Conservation (phyloP, 92 coral and sea anemone species). For the Porites lobata region DNA sequence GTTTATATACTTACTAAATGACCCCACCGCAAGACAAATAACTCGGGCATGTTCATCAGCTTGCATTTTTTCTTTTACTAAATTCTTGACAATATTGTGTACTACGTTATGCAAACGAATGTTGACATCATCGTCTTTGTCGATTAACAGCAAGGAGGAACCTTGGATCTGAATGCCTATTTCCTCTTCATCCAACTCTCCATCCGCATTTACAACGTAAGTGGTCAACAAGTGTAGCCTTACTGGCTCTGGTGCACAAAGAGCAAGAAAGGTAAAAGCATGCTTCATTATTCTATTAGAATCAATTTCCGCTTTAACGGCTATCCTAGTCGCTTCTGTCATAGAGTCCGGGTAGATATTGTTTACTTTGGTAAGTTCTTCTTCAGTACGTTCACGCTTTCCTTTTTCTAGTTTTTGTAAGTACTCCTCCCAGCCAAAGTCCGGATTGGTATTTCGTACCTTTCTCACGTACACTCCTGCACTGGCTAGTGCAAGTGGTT, state of each 20-base stretch:
- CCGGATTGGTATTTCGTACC: too few relatives aligned
- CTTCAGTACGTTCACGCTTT: slow-evolving; percentile 47
- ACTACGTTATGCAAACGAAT: too few relatives aligned
- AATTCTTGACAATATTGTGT: neutral
- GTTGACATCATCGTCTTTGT: neutral
- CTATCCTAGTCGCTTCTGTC: slow-evolving; percentile 61
- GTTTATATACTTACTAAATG: slow-evolving; percentile 43
- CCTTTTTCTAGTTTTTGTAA: slow-evolving; percentile 25
- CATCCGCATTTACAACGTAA: too few relatives aligned
- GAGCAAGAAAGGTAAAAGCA: slow-evolving; percentile 49
- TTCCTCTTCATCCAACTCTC: too few relatives aligned
- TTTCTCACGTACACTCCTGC: too few relatives aligned
- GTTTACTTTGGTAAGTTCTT: slow-evolving; percentile 18
- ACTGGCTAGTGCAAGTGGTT: too few relatives aligned
- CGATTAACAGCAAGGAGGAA: slow-evolving; percentile 15
- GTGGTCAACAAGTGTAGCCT: too few relatives aligned
- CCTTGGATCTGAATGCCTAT: too few relatives aligned
- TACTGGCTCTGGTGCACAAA: slow-evolving; percentile 26
- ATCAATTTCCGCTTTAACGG: slow-evolving; percentile 32
- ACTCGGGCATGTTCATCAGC: neutral
- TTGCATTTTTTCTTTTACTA: neutral
- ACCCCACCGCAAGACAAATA: neutral
- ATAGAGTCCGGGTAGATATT: slow-evolving; percentile 16
- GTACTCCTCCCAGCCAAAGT: too few relatives aligned
- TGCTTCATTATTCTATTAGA: slow-evolving; percentile 29